These are phyloP conservation scores for Synergus japonicus DNA, from an alignment of 2,888 invertebrate genomes.

Conservation along the genomic window DNA sequence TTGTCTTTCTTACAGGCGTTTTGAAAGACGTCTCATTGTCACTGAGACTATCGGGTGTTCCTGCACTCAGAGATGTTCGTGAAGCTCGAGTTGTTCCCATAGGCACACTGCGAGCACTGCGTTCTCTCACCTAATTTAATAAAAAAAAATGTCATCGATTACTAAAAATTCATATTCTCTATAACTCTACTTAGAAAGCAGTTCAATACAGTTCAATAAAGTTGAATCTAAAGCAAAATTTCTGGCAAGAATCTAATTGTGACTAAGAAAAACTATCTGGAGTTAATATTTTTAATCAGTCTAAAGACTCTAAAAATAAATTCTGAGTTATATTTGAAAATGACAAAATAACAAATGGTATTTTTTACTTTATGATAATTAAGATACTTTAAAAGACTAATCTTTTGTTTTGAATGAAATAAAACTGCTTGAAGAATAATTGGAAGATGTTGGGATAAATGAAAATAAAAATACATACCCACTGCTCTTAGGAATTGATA, in stretches of 20 bases:
- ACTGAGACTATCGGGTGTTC: conserved; percentile 93
- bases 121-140: conserved; percentile 89
- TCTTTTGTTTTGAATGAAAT: background rate
- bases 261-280: background rate
- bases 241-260: background rate
- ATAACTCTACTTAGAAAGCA: background rate
- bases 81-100: conserved; percentile 88
- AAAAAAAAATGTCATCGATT: background rate
- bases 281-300: background rate
- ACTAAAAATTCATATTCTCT: background rate
- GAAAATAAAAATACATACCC: conserved; percentile 63
- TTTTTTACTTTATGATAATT: background rate
- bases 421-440: background rate
- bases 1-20: conserved; percentile 84
- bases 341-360: background rate
- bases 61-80: conserved; percentile 89
- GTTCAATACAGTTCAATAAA: background rate
- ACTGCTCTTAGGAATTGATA: conserved; percentile 64
- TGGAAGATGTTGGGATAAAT: background rate
- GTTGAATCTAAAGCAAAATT: background rate
- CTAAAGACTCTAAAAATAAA: background rate
- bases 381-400: background rate
- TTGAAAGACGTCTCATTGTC: conserved; percentile 91
- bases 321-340: background rate
- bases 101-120: conserved; percentile 93